Evolutionary conservation across 2,888 invertebrate species (phyloP).

Genomic region (Gonocerus acuteangulatus): DNA sequence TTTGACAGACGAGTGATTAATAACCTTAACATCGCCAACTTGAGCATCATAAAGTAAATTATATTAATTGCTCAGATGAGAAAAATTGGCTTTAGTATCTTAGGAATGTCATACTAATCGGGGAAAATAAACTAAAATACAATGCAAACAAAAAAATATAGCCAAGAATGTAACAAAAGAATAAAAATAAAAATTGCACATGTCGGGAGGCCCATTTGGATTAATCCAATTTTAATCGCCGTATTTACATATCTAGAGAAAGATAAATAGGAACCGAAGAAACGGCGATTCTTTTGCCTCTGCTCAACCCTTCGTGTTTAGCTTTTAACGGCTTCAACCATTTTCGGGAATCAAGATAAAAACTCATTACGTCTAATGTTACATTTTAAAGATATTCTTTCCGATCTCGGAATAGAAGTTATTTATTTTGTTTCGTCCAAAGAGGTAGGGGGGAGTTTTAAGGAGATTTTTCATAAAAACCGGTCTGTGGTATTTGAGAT

Average conservation of each 20-base stretch:
- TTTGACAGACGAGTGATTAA: too few species aligned
- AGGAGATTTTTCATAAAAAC: too few species aligned
- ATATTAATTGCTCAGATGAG: too few species aligned
- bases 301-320: background rate
- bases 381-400: conserved; percentile 9
- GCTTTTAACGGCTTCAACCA: conserved; percentile 6
- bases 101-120: too few species aligned
- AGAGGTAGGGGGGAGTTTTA: too few species aligned
- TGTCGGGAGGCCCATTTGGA: conserved; percentile 22
- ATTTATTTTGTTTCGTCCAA: conserved; percentile 6
- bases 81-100: too few species aligned
- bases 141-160: too few species aligned
- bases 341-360: conserved; percentile 3
- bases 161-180: too few species aligned
- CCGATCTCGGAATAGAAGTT: background rate
- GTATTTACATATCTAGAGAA: conserved; percentile 26
- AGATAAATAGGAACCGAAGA: background rate
- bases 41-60: too few species aligned
- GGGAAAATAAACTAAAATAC: too few species aligned
- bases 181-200: conserved; percentile 17
- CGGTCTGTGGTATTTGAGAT: too few species aligned
- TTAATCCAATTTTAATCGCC: conserved; percentile 30
- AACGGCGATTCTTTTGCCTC: background rate
- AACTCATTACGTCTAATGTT: conserved; percentile 16
- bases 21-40: too few species aligned